These are phyloP conservation scores for Crotalus horridus DNA, from an alignment of 2,113 vertebrate genomes.

Conservation along the genomic window DNA sequence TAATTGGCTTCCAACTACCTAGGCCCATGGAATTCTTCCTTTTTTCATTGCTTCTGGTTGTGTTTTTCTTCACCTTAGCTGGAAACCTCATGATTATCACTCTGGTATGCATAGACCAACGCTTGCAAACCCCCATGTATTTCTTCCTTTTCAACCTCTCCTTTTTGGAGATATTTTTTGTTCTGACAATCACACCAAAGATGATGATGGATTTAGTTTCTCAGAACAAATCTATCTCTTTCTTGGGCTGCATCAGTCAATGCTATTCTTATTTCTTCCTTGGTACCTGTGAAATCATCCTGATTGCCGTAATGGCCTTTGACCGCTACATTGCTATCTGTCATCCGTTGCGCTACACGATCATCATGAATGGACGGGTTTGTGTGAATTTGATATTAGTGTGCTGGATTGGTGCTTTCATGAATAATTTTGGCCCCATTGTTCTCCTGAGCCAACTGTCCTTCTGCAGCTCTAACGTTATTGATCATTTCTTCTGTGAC, in stretches of 20 bases:
- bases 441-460: constrained; percentile 26
- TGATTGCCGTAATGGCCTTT: constrained; percentile 42
- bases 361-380: constrained; percentile 19
- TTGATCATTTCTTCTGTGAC: constrained; percentile 47
- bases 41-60: constrained; percentile 17
- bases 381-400: constrained; percentile 20
- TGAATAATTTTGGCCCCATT: constrained; percentile 10
- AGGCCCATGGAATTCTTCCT: neutral
- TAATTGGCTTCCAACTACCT: constrained; percentile 23
- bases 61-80: constrained; percentile 44
- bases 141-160: constrained; percentile 51
- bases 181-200: constrained; percentile 34
- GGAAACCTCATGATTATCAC: constrained; percentile 46
- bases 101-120: neutral
- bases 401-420: constrained; percentile 33
- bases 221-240: constrained; percentile 10
- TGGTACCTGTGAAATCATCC: constrained; percentile 21
- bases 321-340: constrained; percentile 26
- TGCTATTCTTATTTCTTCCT: constrained; percentile 36
- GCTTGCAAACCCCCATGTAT: constrained; percentile 47
- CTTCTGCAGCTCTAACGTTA: constrained; percentile 40
- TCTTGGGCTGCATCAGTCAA: constrained; percentile 43
- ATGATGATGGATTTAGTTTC: constrained; percentile 40
- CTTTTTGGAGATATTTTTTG: constrained; percentile 43
- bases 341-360: constrained; percentile 36